Conservation (phyloP, 2,797 vertebrate genomes). For the Oryzias dopingdopingensis region DNA sequence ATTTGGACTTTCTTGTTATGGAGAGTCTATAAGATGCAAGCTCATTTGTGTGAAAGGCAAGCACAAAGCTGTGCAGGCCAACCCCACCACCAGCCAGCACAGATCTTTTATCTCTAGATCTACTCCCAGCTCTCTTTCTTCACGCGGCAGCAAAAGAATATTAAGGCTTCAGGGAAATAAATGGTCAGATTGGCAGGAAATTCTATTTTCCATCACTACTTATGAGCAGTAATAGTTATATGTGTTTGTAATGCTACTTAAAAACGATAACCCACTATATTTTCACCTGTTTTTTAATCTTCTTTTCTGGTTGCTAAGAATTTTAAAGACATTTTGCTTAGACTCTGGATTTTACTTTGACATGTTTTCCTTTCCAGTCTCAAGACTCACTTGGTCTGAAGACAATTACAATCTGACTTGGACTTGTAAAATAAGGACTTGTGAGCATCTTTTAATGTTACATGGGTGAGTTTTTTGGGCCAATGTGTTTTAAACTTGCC, state of each 20-base stretch:
- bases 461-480: no score
- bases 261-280: no score
- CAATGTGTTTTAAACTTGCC: no score
- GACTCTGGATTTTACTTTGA: no score
- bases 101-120: conserved; percentile 42
- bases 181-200: conserved; percentile 10
- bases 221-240: background rate
- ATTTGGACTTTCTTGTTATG: conserved; percentile 43
- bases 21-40: conserved; percentile 46
- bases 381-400: no score
- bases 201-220: conserved; percentile 14
- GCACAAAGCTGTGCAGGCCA: conserved; percentile 28
- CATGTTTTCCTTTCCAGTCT: no score
- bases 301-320: no score
- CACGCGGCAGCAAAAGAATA: conserved; percentile 25
- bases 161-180: conserved; percentile 17
- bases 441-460: no score
- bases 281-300: no score
- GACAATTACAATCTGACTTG: no score
- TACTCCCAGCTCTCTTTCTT: conserved; percentile 32
- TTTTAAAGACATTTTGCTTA: no score
- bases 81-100: conserved; percentile 9
- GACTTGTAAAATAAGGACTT: no score
- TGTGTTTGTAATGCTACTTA: background rate
- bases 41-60: conserved; percentile 58